Evolutionary conservation across 2,113 vertebrate species (phyloP), one percentile per base, ranked within the genome.

Genomic region (Entomyzon cyanotis): DNA sequence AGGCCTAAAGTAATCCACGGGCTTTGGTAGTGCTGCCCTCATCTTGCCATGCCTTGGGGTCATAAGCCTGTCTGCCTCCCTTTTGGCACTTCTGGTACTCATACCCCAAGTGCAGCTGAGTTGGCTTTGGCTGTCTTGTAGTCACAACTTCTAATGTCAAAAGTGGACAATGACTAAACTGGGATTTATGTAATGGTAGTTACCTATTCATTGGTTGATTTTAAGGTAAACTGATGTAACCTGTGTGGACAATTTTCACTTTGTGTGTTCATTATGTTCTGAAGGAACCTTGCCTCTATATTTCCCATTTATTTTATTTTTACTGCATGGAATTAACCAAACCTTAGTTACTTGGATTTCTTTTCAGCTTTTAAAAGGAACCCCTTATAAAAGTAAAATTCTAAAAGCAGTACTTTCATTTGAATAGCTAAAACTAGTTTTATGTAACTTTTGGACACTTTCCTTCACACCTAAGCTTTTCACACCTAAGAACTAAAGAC

Each of bases 371-470:
- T 46, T 22, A 60, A 46, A 84, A 81, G 12, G 75, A 84, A 39
- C 2, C 2, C 5, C 17, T n/a, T n/a, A 10, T 64, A 37, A 91
- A 83, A 76, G 10, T 30, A 25, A 79, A 49, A 18, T 71, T 85
- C 49, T 64, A 25, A 85, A 84, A 88, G 41, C 21, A 56, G 11
- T 46, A 22, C 19, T 79, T 91, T 67, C 28, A 15, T 27, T 55
- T 33, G 28, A 76, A 67, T 42, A 86, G 24, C 24, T 70, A 47
- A 59, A 93, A 55, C 31, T 70, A 33, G 27, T 71, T 87, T 56
- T 35, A 2, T 82, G 3, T 70, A 52, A 70, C 37, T 78, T 84
- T 19, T 35, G 49, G 35, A 20, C 46, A 16, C 0, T 0, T 65
- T 87, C 17, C 49, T 84, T 85, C 39, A 14, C 37, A 68, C 44